Evolutionary conservation across 2,888 invertebrate species (phyloP).

Genomic region (Baccha elongata): DNA sequence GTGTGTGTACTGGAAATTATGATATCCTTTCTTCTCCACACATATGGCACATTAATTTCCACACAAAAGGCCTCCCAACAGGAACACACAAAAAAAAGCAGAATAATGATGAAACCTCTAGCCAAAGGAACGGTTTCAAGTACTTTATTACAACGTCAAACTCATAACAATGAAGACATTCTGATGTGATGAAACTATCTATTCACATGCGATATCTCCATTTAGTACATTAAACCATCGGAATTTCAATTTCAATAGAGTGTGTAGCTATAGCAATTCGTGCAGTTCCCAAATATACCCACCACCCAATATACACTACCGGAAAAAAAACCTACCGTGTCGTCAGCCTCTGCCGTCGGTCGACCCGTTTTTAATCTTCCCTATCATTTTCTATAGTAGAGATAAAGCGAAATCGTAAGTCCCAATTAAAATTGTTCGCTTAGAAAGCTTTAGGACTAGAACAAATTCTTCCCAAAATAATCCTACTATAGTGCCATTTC

Average conservation of each 20-base stretch:
- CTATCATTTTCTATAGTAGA: slow-evolving; percentile 42
- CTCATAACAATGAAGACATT: slow-evolving; percentile 73
- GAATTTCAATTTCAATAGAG: slow-evolving; percentile 68
- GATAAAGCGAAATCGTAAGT: slow-evolving; percentile 57
- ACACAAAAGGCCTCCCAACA: slow-evolving; percentile 57
- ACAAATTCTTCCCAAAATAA: slow-evolving; percentile 40
- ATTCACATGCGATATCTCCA: slow-evolving; percentile 72
- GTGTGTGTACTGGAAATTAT: slow-evolving; percentile 61
- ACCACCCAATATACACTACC: background rate
- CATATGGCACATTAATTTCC: slow-evolving; percentile 68
- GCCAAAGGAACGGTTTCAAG: slow-evolving; percentile 30
- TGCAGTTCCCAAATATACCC: slow-evolving; percentile 30
- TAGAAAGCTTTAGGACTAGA: slow-evolving; percentile 23
- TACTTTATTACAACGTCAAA: slow-evolving; percentile 69
- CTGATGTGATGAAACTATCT: slow-evolving; percentile 69
- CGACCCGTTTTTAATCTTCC: slow-evolving; percentile 61
- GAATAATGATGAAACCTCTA: slow-evolving; percentile 32
- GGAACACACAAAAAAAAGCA: slow-evolving; percentile 34
- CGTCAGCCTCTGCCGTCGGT: background rate
- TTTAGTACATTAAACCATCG: slow-evolving; percentile 70
- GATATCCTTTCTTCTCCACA: slow-evolving; percentile 69
- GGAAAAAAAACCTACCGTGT: slow-evolving; percentile 20
- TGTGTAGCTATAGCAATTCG: slow-evolving; percentile 67
- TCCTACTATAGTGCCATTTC: slow-evolving; percentile 36
- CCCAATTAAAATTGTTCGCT: slow-evolving; percentile 68